A percentile compares a stretch with the other conserved stretches of the same genome.
Conservation (phyloP, 2,113 vertebrate species). For the Centropristis striata region DNA sequence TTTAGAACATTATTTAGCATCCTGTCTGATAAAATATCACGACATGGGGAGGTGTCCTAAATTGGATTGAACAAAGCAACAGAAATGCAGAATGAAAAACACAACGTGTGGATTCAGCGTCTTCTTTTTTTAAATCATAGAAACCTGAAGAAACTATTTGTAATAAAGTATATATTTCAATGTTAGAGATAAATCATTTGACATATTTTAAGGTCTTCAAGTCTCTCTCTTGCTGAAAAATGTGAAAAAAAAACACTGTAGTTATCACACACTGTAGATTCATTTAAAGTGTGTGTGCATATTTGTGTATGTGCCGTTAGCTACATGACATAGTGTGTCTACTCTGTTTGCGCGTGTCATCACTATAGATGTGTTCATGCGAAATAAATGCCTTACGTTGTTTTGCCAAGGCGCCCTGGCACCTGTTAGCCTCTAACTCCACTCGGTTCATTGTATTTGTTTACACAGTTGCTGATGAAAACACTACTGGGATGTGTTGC, state of each 20-base stretch:
- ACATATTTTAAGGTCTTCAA: neutral
- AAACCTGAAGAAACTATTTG: neutral
- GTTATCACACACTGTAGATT: too few species aligned
- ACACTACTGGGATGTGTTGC: constrained; percentile 48
- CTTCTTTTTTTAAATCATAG: neutral
- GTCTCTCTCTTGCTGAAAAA: neutral
- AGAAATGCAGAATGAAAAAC: too few species aligned
- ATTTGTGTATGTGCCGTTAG: neutral
- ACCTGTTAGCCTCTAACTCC: constrained; percentile 33
- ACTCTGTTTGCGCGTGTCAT: neutral
- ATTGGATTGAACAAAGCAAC: neutral
- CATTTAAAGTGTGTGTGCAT: constrained; percentile 2
- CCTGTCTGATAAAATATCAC: too few species aligned
- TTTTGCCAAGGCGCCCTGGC: constrained; percentile 32
- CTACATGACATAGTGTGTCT: neutral
- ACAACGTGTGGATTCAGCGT: neutral
- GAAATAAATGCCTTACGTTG: constrained; percentile 17
- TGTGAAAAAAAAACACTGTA: neutral
- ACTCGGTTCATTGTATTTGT: constrained; percentile 43
- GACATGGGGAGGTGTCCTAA: too few species aligned
- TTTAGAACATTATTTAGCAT: too few species aligned
- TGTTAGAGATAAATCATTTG: neutral
- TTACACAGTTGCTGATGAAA: constrained; percentile 69
- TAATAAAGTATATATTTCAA: neutral
- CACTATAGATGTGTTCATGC: constrained; percentile 8